Evolutionary conservation across 2,797 vertebrate genomes (phyloP).

Genomic region (Malurus splendens): DNA sequence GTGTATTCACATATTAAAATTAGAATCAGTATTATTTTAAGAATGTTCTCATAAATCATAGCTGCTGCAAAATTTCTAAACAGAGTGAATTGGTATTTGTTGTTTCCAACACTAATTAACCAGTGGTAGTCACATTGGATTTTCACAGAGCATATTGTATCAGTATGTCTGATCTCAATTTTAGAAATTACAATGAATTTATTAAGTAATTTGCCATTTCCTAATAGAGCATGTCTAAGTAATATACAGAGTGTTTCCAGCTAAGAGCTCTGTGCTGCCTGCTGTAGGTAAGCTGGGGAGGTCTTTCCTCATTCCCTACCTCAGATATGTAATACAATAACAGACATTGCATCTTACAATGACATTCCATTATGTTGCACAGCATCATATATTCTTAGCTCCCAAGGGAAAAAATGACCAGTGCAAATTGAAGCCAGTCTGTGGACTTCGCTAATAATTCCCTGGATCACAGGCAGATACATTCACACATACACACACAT

Average conservation of each 20-base stretch:
- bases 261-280: not conserved
- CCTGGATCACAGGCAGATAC: constrained; percentile 1
- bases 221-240: not conserved
- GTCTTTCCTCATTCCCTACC: not conserved
- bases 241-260: not conserved
- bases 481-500: not conserved
- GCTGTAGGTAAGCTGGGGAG: not conserved
- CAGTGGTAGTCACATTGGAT: not conserved
- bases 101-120: not conserved
- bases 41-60: not conserved
- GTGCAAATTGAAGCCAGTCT: constrained; percentile 51
- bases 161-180: not conserved
- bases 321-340: constrained; percentile 8
- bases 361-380: constrained; percentile 54
- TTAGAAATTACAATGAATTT: not conserved
- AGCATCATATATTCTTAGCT: constrained; percentile 30
- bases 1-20: not conserved
- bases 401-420: constrained; percentile 41
- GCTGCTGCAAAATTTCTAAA: not conserved
- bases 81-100: not conserved
- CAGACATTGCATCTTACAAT: constrained; percentile 18
- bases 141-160: not conserved
- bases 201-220: not conserved
- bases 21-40: not conserved
- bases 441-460: constrained; percentile 2